A percentile compares a stretch with the other conserved stretches of the same genome.
These are phyloP conservation scores for Gymnarchus niloticus DNA, from an alignment of 2,113 vertebrate species.

Conservation along the genomic window DNA sequence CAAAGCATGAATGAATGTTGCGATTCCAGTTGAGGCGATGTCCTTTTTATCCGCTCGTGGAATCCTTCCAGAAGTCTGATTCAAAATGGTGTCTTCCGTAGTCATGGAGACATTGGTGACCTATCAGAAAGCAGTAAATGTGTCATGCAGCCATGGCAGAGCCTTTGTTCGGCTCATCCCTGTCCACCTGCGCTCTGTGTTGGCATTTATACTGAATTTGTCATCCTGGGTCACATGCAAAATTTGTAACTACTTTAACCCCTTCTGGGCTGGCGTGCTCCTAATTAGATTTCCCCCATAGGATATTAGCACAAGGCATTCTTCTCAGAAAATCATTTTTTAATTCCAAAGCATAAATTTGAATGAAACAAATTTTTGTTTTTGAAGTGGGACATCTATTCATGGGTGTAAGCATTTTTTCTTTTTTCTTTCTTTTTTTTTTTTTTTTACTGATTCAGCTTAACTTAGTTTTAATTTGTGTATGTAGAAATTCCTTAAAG, in stretches of 20 bases:
- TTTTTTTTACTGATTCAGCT: neutral
- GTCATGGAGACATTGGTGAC: constrained; percentile 4
- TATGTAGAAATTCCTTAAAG: neutral
- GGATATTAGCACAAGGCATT: neutral
- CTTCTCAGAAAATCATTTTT: neutral
- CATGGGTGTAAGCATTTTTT: neutral
- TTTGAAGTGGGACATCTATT: constrained; percentile 2
- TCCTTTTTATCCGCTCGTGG: constrained; percentile 7
- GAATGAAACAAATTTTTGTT: neutral
- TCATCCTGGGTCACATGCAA: neutral
- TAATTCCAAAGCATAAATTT: neutral
- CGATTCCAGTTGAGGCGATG: neutral
- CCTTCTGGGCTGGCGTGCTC: neutral
- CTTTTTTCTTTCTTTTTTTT: neutral
- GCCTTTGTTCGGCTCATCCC: neutral
- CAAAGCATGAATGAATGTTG: neutral
- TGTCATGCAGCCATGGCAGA: neutral
- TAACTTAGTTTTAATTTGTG: neutral
- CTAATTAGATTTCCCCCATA: neutral
- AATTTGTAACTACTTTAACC: neutral
- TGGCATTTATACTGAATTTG: neutral
- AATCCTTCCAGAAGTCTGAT: neutral
- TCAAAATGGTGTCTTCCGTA: constrained; percentile 3
- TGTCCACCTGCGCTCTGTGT: constrained; percentile 11
- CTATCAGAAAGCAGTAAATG: neutral